Evolutionary conservation across 2,113 vertebrate genomes (phyloP).

Genomic region (Microcebus jonahi): DNA sequence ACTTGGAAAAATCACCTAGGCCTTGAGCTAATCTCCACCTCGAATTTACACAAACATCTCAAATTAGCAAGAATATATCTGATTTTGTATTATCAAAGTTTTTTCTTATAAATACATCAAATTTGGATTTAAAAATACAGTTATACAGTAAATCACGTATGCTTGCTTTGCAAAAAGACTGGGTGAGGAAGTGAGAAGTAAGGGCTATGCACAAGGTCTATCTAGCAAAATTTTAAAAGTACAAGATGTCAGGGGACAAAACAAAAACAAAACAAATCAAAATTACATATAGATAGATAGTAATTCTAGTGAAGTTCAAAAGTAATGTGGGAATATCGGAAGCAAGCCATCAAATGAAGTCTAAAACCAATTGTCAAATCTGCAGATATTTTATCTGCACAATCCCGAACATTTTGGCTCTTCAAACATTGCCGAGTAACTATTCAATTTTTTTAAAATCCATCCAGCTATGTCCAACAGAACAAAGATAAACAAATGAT

Average conservation of each 20-base stretch:
- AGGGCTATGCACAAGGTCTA: background rate
- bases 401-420: background rate
- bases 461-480: background rate
- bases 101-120: background rate
- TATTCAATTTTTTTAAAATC: background rate
- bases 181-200: background rate
- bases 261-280: background rate
- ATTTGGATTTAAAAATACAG: background rate
- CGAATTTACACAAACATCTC: background rate
- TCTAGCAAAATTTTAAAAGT: background rate
- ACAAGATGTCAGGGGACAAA: background rate
- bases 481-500: slow-evolving; percentile 17
- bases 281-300: background rate
- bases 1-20: background rate
- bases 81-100: background rate
- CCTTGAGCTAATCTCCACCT: background rate
- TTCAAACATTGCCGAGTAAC: background rate
- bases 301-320: background rate
- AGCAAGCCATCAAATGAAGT: background rate
- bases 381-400: background rate
- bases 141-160: background rate
- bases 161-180: background rate
- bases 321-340: background rate
- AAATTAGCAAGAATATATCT: background rate
- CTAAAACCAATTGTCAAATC: background rate